Percentiles rank a stretch among this genome's conserved stretches.
phyloP scores from a whole-genome alignment of 2,888 invertebrate species.

The Anthophora plumipes region DNA sequence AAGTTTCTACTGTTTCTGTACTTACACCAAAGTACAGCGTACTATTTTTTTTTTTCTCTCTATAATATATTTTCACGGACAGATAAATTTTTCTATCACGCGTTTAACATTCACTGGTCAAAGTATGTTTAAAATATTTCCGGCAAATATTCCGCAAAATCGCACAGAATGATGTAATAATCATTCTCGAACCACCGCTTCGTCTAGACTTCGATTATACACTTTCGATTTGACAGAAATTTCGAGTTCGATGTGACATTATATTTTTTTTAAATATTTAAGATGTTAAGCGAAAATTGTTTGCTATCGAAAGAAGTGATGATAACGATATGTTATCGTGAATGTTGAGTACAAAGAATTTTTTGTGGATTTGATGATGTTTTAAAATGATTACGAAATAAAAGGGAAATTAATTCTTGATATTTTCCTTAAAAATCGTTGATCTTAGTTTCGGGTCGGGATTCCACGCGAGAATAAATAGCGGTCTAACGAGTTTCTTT shows the following conservation, averaged over 20 bases:
- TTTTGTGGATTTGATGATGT: not conserved
- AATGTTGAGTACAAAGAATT: not conserved
- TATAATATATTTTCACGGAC: not conserved
- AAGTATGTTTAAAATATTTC: not conserved
- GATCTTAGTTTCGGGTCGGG: no score
- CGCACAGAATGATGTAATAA: not conserved
- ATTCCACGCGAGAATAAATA: not conserved
- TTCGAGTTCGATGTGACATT: not conserved
- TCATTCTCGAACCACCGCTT: not conserved
- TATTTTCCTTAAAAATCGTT: not conserved
- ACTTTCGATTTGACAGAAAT: not conserved
- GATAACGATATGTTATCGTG: slow-evolving; percentile 13
- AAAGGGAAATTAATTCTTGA: not conserved
- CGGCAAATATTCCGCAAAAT: not conserved
- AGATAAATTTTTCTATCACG: not conserved
- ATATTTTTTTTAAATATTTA: not conserved
- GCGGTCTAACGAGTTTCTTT: not conserved
- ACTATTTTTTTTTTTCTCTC: no score
- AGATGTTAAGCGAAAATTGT: not conserved
- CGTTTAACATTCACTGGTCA: not conserved
- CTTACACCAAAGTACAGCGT: not conserved
- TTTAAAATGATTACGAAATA: not conserved
- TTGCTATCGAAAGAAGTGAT: not conserved
- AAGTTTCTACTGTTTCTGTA: no score
- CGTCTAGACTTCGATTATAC: not conserved